Evolutionary conservation across 2,888 invertebrate genomes (phyloP), one percentile per base, ranked within the genome.

Genomic region (Clunio marinus): DNA sequence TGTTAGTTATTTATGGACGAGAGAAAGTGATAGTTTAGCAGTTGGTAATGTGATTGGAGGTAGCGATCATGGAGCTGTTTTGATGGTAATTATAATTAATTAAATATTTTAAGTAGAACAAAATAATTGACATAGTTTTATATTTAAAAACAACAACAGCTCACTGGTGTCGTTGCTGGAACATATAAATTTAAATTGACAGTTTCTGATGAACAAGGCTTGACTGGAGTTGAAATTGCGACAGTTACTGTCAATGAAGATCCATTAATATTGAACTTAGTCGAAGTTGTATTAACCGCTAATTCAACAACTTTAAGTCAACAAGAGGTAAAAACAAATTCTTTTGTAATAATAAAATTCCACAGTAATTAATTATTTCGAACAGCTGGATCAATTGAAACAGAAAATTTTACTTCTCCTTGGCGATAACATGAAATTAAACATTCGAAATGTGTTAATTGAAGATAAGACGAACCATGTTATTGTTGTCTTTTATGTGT

Each of bases 151-250:
- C 7, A 37, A 10, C n/a, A 78, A 15, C 75, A 89, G 88, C 77
- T 93, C 32, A 86, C 90, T n/a, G 88, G 93, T 76, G 83, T 95
- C 67, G 88, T 92, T 59, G 86, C 89, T 2, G 96, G 96, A 0
- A 85, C 89, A 71, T 96, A 96, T 76, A 86, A 93, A 1, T 96
- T 95, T 75, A 89, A 88, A 74, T 80, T 96, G 69, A 89, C 88
- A n/a, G 95, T 96, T 1, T 88, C 83, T 45, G 96, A 96, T 77
- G 91, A 91, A 72, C 94, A 96, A 76, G 96, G 96, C 0, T 81
- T 91, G 68, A 86, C 86, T 0, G 87, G 86, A 72, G 86, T 87
- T 15, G 94, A 96, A 76, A 88, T 89, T 0, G 92, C 92, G 22
- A 90, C 89, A 68, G 83, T 96, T 73, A 85, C 88, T 73, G 90